Percentiles rank a stretch among this genome's conserved stretches.
phyloP scores from a whole-genome alignment of 2,113 vertebrate species.

The Anas platyrhynchos region DNA sequence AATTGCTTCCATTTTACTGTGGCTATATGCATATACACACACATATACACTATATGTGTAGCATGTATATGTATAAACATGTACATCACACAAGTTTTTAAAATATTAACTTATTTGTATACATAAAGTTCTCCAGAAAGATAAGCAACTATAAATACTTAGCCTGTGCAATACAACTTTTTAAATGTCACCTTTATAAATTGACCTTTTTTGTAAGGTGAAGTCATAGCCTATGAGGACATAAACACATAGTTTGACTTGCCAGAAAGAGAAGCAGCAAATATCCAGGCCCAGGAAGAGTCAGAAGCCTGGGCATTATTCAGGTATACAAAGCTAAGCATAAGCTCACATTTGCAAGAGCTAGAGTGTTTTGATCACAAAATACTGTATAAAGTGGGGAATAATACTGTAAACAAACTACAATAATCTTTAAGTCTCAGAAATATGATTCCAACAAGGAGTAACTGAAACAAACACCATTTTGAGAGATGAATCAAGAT shows the following conservation, averaged over 20 bases:
- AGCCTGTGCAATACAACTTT: neutral
- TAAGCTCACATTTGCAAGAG: neutral
- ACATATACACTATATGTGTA: neutral
- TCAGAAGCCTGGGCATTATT: neutral
- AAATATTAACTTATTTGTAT: constrained; percentile 1
- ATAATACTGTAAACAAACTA: neutral
- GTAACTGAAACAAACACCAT: neutral
- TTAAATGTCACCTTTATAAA: neutral
- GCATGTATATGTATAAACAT: neutral
- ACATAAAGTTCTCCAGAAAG: neutral
- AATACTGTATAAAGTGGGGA: neutral
- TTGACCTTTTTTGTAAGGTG: neutral
- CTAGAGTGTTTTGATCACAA: neutral
- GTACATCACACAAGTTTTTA: neutral
- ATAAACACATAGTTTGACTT: neutral
- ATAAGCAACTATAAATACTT: constrained; percentile 18
- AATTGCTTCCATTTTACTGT: neutral
- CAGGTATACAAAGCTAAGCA: neutral
- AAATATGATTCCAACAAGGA: neutral
- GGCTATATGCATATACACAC: neutral
- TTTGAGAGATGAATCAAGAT: neutral
- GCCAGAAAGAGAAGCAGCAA: neutral
- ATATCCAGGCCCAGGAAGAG: neutral
- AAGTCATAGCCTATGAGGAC: neutral
- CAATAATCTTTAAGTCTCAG: neutral